Percentiles rank a stretch among this genome's conserved stretches.
Conservation (phyloP, 2,113 vertebrate genomes). For the Erinaceus europaeus region DNA sequence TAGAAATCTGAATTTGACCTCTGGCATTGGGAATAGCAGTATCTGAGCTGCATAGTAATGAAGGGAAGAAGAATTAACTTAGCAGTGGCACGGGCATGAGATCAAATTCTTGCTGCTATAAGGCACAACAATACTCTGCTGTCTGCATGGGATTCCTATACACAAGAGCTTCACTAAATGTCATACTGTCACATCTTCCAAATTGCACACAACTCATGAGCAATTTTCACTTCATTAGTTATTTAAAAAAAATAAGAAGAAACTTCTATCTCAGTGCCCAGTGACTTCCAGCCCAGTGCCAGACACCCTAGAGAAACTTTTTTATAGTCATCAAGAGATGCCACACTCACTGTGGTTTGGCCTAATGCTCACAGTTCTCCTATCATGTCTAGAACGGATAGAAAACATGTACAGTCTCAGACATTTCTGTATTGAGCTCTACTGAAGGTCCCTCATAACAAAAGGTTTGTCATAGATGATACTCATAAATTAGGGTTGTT, state of each 20-base stretch:
- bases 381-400: background rate
- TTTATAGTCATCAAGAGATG: background rate
- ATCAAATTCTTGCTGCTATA: background rate
- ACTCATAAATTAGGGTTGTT: constrained; percentile 3
- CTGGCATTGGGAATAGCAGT: background rate
- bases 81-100: fast-evolving
- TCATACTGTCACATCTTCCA: background rate
- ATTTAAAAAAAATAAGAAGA: background rate
- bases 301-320: background rate
- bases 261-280: background rate
- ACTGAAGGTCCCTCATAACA: background rate
- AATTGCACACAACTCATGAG: background rate
- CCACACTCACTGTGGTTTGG: background rate
- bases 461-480: background rate
- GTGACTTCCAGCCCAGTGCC: background rate
- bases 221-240: background rate
- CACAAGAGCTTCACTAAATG: fast-evolving
- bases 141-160: fast-evolving
- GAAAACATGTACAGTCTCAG: background rate
- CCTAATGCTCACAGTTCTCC: fast-evolving
- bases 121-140: background rate
- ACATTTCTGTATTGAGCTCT: background rate
- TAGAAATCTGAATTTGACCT: constrained; percentile 53
- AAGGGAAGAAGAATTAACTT: background rate
- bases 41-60: background rate